Base-by-base conservation (phyloP, 2,888 invertebrate species). In the Eucriotettix oculatus region DNA sequence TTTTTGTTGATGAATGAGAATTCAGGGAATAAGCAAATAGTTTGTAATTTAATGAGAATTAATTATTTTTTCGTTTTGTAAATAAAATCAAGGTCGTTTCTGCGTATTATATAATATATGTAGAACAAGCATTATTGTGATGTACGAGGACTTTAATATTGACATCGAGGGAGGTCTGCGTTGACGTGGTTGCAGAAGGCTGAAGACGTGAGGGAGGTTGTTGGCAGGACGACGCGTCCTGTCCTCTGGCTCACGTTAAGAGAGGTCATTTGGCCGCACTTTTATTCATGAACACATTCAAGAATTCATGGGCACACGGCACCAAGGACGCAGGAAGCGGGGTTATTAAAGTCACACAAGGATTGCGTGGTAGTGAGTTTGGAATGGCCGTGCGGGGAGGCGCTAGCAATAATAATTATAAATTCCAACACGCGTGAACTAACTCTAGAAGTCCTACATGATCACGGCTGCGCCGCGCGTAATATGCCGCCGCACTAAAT, bases 241-340 rank as follows among this genome's bases (percentile, higher is more conserved):
- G 29, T 29, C 29, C 29, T 29, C 29, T 29, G 29, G 29, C 29
- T 29, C 29, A 29, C 29, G 29, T 29, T 48, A 48, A 53, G 57
- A 53, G 43, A 61, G 61, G 61, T 61, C 61, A 61, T 59, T 61
- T 61, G 57, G 40, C 54, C 59, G 54, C 54, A 61, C 61, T 59
- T 61, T 61, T 61, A 61, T 61, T 61, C 59, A 59, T 59, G 61
- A 61, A 59, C 57, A 56, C 56, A 48, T 48, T 61, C 61, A 61
- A 61, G 61, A 61, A 61, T 59, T 61, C 61, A 61, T 61, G 59
- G 61, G 61, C 61, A 57, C 54, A 59, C 58, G 58, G 58, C 29
- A 29, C 61, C 61, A 61, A 61, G 56, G 56, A 17, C 58, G 16
- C 58, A 58, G 52, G 44, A 29, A 17, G 40, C 57, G 52, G 48